A percentile compares a stretch with the other conserved stretches of the same genome.
These are phyloP conservation scores for Beroe ovata DNA, from an alignment of 37 sponge, comb jelly and placozoan species.

Conservation along the genomic window DNA sequence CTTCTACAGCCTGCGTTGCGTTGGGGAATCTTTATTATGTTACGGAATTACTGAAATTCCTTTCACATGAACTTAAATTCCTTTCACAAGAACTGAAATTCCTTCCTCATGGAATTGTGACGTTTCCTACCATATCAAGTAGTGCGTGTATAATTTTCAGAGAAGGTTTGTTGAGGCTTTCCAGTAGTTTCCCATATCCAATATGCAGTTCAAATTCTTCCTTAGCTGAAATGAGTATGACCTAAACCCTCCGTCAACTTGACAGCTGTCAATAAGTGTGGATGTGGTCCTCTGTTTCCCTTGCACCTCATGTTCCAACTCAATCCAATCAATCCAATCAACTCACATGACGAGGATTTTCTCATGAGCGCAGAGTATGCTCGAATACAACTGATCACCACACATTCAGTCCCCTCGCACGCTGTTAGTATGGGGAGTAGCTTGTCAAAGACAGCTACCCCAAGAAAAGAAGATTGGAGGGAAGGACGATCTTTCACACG, in stretches of 20 bases:
- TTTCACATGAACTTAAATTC: too few species aligned
- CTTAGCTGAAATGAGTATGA: too few species aligned
- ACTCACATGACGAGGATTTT: slow-evolving; percentile 53
- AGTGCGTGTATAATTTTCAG: slow-evolving; percentile 1
- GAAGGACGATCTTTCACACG: slow-evolving; percentile 53
- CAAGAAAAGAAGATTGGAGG: slow-evolving; percentile 40
- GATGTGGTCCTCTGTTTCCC: too few species aligned
- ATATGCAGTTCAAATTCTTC: slow-evolving; percentile 48
- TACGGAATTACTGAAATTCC: neutral
- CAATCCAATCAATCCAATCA: too few species aligned
- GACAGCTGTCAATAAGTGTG: too few species aligned
- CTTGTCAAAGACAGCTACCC: slow-evolving; percentile 47
- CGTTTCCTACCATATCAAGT: slow-evolving; percentile 36
- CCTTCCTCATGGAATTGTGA: too few species aligned
- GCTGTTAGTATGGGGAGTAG: neutral
- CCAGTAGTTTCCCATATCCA: slow-evolving; percentile 19
- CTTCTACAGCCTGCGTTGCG: slow-evolving; percentile 40
- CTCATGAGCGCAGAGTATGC: slow-evolving; percentile 47
- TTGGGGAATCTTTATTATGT: too few species aligned
- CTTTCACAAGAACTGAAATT: too few species aligned
- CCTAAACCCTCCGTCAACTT: too few species aligned
- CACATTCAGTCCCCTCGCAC: neutral
- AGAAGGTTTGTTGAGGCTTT: neutral
- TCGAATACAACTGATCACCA: slow-evolving; percentile 4
- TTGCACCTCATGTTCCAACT: too few species aligned